A percentile compares a stretch with the other conserved stretches of the same genome.
Evolutionary conservation across 2,888 invertebrate genomes (phyloP).

Genomic region (Cosmia trapezina): DNA sequence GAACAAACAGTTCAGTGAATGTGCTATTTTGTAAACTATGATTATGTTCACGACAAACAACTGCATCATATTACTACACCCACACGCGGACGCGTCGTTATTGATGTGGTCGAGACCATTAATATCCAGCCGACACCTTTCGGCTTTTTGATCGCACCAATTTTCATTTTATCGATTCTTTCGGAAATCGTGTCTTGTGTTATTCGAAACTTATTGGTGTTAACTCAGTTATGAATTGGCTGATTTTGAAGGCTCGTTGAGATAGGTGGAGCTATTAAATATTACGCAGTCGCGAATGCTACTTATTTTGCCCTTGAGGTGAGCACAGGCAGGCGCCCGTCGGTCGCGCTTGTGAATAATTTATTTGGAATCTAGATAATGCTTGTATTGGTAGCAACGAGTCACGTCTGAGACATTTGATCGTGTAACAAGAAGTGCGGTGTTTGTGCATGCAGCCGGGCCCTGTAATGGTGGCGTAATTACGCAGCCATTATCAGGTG

Average conservation of each 20-base stretch:
- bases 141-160: slow-evolving; percentile 64
- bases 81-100: slow-evolving; percentile 65
- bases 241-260: slow-evolving; percentile 29
- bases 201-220: slow-evolving; percentile 46
- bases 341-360: slow-evolving; percentile 83
- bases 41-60: slow-evolving; percentile 64
- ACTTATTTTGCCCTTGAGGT: slow-evolving; percentile 77
- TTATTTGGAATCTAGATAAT: slow-evolving; percentile 86
- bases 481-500: slow-evolving; percentile 88
- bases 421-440: slow-evolving; percentile 85
- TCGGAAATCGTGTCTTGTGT: slow-evolving; percentile 34
- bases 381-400: slow-evolving; percentile 82
- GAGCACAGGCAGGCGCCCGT: slow-evolving; percentile 74
- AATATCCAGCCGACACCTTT: slow-evolving; percentile 70
- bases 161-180: slow-evolving; percentile 63
- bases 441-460: slow-evolving; percentile 78
- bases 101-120: slow-evolving; percentile 70
- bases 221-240: slow-evolving; percentile 21
- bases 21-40: slow-evolving; percentile 50
- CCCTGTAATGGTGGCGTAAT: slow-evolving; percentile 85
- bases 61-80: slow-evolving; percentile 64
- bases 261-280: slow-evolving; percentile 48
- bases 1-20: slow-evolving; percentile 57
- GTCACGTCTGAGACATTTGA: slow-evolving; percentile 89
- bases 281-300: slow-evolving; percentile 64